phyloP scores from a whole-genome alignment of 2,888 invertebrate genomes.

The Perizoma flavofasciatum region DNA sequence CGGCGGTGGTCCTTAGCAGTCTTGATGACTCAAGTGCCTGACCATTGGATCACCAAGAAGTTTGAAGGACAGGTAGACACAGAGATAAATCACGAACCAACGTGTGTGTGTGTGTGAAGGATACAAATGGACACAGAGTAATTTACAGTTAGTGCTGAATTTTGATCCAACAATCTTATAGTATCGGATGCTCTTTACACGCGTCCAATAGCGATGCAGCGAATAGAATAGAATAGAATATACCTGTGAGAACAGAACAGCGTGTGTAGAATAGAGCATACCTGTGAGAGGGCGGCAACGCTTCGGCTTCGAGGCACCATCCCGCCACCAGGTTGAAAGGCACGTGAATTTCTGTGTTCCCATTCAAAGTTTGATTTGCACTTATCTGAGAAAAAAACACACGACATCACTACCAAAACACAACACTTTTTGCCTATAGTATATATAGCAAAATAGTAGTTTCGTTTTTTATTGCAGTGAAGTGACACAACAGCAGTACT shows the following conservation, averaged over 20 bases:
- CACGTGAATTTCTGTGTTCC: constrained; percentile 80
- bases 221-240: too few species aligned
- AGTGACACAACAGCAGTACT: constrained; percentile 1
- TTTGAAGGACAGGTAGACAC: too few species aligned
- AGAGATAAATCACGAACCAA: too few species aligned
- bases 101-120: too few species aligned
- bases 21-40: too few species aligned
- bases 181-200: too few species aligned
- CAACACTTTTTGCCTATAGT: constrained; percentile 1
- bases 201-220: too few species aligned
- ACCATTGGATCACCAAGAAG: too few species aligned
- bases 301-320: constrained; percentile 96
- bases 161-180: too few species aligned
- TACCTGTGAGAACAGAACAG: constrained; percentile 88
- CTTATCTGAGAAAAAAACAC: constrained; percentile 67
- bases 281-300: constrained; percentile 88
- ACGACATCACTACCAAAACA: constrained; percentile 21
- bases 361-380: constrained; percentile 78
- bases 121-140: too few species aligned
- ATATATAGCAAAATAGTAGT: neutral
- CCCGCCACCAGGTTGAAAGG: constrained; percentile 95
- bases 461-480: neutral
- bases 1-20: too few species aligned
- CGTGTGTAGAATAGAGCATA: constrained; percentile 37
- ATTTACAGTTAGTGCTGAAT: too few species aligned